A percentile compares a stretch with the other conserved stretches of the same genome.
These are phyloP conservation scores for Laticauda laticaudata DNA, from an alignment of 2,113 vertebrate species.

Conservation along the genomic window DNA sequence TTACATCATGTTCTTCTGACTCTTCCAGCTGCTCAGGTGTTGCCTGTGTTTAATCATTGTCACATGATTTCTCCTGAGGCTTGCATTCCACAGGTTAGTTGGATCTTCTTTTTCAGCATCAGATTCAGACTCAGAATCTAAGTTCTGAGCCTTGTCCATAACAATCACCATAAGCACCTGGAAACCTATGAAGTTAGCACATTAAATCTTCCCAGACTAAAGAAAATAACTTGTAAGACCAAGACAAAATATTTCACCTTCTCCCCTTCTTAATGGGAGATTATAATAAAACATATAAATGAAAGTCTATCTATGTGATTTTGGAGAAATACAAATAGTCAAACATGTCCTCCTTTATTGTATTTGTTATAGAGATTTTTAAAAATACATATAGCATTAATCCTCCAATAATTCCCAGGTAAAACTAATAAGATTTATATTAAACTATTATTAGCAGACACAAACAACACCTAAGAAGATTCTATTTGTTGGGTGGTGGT, in stretches of 20 bases:
- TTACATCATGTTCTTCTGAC: neutral
- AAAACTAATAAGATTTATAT: neutral
- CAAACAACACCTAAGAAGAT: neutral
- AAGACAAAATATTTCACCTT: neutral
- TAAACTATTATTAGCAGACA: neutral
- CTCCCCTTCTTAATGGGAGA: neutral
- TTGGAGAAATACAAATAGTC: neutral
- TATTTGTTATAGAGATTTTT: neutral
- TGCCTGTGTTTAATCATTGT: neutral
- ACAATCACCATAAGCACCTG: neutral
- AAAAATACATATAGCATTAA: neutral
- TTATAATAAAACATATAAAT: neutral
- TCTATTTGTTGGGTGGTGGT: neutral
- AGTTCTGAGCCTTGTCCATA: neutral
- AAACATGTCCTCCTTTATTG: neutral
- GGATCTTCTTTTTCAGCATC: neutral
- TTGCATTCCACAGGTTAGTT: neutral
- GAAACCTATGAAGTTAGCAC: neutral
- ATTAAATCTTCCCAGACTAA: too few species aligned
- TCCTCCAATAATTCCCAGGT: neutral
- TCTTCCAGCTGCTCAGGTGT: neutral
- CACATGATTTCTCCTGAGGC: neutral
- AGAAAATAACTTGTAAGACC: too few species aligned
- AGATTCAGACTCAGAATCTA: neutral
- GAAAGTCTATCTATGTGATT: neutral